Conservation (phyloP, 2,113 vertebrate genomes). For the Saguinus imperator region DNA sequence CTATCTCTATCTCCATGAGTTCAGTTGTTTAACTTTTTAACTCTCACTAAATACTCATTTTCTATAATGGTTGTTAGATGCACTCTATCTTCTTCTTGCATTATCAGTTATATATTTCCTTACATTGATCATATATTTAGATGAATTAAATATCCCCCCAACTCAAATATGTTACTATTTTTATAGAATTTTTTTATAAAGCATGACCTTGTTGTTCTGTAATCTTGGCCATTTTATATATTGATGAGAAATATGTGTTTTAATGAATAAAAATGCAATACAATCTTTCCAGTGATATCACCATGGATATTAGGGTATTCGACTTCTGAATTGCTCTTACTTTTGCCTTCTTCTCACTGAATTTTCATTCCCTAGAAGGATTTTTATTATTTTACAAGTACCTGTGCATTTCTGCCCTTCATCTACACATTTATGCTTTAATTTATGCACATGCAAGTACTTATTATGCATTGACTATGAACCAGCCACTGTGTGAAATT, state of each 20-base stretch:
- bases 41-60: neutral
- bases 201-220: neutral
- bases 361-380: conserved; percentile 7
- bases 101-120: neutral
- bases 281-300: neutral
- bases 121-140: conserved; percentile 31
- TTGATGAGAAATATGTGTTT: neutral
- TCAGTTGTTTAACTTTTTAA: too few species aligned
- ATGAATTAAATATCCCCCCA: conserved; percentile 8
- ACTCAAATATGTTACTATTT: conserved; percentile 20
- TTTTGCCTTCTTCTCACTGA: neutral
- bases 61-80: neutral
- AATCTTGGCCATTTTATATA: neutral
- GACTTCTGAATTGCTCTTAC: conserved; percentile 14
- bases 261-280: conserved; percentile 8
- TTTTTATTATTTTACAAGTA: neutral
- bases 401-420: neutral
- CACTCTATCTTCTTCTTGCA: neutral
- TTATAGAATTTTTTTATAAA: neutral
- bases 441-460: neutral
- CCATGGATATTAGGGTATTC: neutral
- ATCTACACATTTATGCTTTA: conserved; percentile 13
- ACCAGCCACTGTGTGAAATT: neutral
- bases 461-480: neutral
- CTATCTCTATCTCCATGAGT: too few species aligned